Evolutionary conservation across 2,888 invertebrate species (phyloP), one percentile per base, ranked within the genome.

Genomic region (Dynastes hyllus): DNA sequence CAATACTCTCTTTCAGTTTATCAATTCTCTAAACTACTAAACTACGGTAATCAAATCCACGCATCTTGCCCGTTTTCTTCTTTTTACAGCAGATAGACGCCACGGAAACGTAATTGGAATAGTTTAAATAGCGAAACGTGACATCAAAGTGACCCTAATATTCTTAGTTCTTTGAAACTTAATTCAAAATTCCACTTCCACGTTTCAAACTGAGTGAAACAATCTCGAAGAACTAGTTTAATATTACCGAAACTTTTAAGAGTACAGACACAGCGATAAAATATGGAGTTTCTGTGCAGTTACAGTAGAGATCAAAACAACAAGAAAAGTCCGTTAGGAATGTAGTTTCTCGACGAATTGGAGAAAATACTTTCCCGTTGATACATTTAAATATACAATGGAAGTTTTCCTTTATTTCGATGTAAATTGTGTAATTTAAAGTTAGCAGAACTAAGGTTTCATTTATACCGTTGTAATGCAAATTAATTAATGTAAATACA

Each of bases 161-260:
- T 73, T 73, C 73, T 40, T 40, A 73, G 73, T 73, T 73, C 73
- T 73, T 73, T 58, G 73, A 73, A 73, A 73, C 58, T 73, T 73
- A 73, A 73, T 73, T 73, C 73, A 73, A 73, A 73, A 73, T 58
- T 73, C 73, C 73, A 45, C 73, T 58, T 55, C 58, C 22, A 58
- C 73, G 73, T 73, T 73, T 58, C 73, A 58, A 73, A 73, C 73
- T 73, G 58, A 73, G 73, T 73, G 73, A 73, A 73, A 73, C 73
- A 73, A 73, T 73, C 73, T 58, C 73, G 58, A 32, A 37, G 71
- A 71, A 73, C 73, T 73, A 73, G 73, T 73, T 73, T 73, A 73
- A 73, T 73, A 73, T 73, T 73, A 73, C 58, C 58, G 58, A 73
- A 73, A 73, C 16, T 73, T 73, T 73, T 73, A 73, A 73, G 73